These are phyloP conservation scores for Drosophila borborema DNA, from an alignment of 2,888 invertebrate species.

Conservation along the genomic window DNA sequence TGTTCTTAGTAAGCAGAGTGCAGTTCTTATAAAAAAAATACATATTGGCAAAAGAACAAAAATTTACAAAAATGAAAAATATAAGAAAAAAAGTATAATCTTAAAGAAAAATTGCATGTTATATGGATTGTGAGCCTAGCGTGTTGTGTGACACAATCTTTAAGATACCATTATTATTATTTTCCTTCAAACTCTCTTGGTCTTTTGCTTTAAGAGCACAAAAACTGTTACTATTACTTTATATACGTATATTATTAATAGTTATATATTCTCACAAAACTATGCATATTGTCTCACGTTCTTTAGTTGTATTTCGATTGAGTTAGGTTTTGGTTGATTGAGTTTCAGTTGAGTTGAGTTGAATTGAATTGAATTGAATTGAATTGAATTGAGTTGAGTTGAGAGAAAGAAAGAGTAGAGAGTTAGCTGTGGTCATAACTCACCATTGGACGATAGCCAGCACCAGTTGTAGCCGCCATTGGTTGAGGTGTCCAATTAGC, in stretches of 20 bases:
- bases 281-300: constrained; percentile 32
- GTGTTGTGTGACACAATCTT: constrained; percentile 62
- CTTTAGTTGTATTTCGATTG: constrained; percentile 51
- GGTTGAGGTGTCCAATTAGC: constrained; percentile 94
- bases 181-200: constrained; percentile 14
- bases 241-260: background rate
- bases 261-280: constrained; percentile 11
- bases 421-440: constrained; percentile 83
- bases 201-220: constrained; percentile 44
- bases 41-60: constrained; percentile 15
- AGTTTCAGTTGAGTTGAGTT: constrained; percentile 1
- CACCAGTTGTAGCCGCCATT: constrained; percentile 94
- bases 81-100: constrained; percentile 19
- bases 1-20: constrained; percentile 52
- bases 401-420: constrained; percentile 59
- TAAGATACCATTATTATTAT: background rate
- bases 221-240: constrained; percentile 14
- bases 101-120: constrained; percentile 37
- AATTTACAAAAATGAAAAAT: constrained; percentile 25
- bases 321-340: constrained; percentile 36
- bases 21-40: constrained; percentile 24
- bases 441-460: constrained; percentile 95
- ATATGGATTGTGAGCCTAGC: constrained; percentile 53
- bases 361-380: constrained; percentile 14
- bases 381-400: constrained; percentile 20